A percentile compares a stretch with the other conserved stretches of the same genome.
phyloP scores from a whole-genome alignment of 2,888 invertebrate genomes.

The Rhagonycha lutea region DNA sequence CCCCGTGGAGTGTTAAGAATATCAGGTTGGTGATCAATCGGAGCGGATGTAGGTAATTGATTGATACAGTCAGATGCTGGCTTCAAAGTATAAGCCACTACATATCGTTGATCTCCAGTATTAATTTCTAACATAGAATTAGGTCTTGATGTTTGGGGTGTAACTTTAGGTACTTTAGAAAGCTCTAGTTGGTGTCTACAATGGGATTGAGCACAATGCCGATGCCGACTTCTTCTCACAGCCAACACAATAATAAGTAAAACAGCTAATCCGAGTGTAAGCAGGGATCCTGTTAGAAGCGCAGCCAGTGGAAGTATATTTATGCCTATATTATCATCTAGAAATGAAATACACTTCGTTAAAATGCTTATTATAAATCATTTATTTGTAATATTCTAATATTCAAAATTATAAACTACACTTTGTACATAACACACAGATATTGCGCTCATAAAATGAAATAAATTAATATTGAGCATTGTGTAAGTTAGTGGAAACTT shows the following conservation, averaged over 20 bases:
- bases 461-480: not conserved
- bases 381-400: not conserved
- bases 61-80: conserved; percentile 57
- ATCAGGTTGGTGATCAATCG: conserved; percentile 56
- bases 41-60: conserved; percentile 39
- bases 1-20: conserved; percentile 81
- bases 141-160: conserved; percentile 51
- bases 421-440: not conserved
- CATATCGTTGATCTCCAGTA: conserved; percentile 81
- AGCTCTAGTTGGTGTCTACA: conserved; percentile 53
- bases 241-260: conserved; percentile 68
- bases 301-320: conserved; percentile 75
- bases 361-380: not conserved
- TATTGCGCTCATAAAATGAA: not conserved
- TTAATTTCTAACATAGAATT: conserved; percentile 72
- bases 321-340: conserved; percentile 72
- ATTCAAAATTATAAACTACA: not conserved
- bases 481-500: not conserved
- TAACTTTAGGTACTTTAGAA: conserved; percentile 59
- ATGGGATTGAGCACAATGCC: conserved; percentile 50
- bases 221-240: conserved; percentile 62
- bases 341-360: conserved; percentile 34
- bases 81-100: conserved; percentile 84
- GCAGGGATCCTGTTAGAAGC: conserved; percentile 67
- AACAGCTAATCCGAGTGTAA: conserved; percentile 67